Conservation (phyloP, 2,888 invertebrate genomes). For the Idaea dimidiata region DNA sequence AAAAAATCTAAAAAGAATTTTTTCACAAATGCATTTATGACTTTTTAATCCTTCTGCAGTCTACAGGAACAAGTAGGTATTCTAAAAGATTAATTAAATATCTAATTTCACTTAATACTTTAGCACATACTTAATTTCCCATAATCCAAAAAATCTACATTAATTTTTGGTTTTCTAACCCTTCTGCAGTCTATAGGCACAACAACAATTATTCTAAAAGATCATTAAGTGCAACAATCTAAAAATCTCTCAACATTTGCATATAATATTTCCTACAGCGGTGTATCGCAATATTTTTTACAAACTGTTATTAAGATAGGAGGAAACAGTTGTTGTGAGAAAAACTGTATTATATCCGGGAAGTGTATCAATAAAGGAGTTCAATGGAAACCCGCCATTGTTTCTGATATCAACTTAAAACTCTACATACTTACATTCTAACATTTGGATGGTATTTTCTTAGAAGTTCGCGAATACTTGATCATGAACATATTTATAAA, state of each 20-base stretch:
- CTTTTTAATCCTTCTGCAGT: too few relatives aligned
- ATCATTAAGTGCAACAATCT: constrained; percentile 2
- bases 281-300: constrained; percentile 24
- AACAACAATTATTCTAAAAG: constrained; percentile 5
- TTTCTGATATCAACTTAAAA: constrained; percentile 11
- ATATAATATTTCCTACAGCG: constrained; percentile 21
- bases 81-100: constrained; percentile 8
- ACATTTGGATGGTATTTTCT: too few relatives aligned
- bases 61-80: neutral
- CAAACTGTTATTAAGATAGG: constrained; percentile 23
- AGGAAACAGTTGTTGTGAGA: constrained; percentile 30
- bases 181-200: neutral
- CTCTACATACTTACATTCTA: constrained; percentile 13
- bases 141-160: too few relatives aligned
- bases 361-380: constrained; percentile 16
- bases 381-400: constrained; percentile 23
- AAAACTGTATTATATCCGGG: constrained; percentile 25
- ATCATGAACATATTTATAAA: too few relatives aligned
- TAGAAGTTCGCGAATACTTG: too few relatives aligned
- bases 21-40: too few relatives aligned
- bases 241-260: constrained; percentile 5
- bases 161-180: too few relatives aligned
- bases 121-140: too few relatives aligned
- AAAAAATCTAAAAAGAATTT: too few relatives aligned
- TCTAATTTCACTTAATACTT: too few relatives aligned